These are phyloP conservation scores for Manis crassicaudata DNA, from an alignment of 2,797 vertebrate species.

Conservation along the genomic window DNA sequence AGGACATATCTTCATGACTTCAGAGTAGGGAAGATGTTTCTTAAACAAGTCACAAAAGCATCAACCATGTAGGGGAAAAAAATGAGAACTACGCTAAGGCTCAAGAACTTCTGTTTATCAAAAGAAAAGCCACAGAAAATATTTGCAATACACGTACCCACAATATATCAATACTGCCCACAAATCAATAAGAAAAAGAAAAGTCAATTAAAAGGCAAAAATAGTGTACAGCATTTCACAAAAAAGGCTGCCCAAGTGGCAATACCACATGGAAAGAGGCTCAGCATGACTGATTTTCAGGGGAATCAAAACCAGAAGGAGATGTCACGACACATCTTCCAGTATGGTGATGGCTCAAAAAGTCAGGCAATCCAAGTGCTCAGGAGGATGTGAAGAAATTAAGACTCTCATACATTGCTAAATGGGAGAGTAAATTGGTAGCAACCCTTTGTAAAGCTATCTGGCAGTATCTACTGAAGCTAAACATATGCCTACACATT, in stretches of 20 bases:
- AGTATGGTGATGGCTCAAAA: not conserved
- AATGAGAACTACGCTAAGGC: not conserved
- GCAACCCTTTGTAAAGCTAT: not conserved
- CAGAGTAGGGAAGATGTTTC: not conserved
- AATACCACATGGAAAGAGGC: not conserved
- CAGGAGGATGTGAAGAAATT: not conserved
- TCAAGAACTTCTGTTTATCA: not conserved
- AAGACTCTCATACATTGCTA: not conserved
- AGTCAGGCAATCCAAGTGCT: not conserved
- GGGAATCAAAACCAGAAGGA: not conserved
- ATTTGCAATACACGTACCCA: not conserved
- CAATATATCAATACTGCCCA: not conserved
- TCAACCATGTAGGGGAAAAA: not conserved
- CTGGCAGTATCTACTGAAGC: not conserved
- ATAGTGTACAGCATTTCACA: not conserved
- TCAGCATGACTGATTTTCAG: not conserved
- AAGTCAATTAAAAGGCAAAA: not conserved
- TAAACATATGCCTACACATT: not conserved
- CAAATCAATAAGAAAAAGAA: not conserved
- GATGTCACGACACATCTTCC: too few species aligned
- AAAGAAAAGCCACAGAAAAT: not conserved
- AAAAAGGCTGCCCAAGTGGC: not conserved
- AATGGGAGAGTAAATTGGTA: not conserved
- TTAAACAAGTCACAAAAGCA: not conserved
- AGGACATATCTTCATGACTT: not conserved